phyloP scores from a whole-genome alignment of 2,113 vertebrate genomes.

The Macquaria ambigua region DNA sequence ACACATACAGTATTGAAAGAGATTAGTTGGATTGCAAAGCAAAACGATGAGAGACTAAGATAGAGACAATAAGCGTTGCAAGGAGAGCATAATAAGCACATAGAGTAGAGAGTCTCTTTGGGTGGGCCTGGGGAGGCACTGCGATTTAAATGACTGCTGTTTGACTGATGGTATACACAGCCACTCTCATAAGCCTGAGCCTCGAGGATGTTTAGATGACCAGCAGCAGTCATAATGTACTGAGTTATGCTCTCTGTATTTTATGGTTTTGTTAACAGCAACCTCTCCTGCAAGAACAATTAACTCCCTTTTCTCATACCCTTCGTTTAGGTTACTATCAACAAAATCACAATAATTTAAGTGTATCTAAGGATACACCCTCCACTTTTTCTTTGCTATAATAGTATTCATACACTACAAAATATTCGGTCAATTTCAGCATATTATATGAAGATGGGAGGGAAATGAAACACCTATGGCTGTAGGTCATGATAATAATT shows the following conservation, averaged over 20 bases:
- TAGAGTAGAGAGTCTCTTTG: conserved; percentile 65
- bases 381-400: conserved; percentile 3
- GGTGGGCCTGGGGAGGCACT: conserved; percentile 71
- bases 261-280: conserved; percentile 64
- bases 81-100: conserved; percentile 25
- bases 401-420: neutral
- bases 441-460: conserved; percentile 9
- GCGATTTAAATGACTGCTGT: conserved; percentile 73
- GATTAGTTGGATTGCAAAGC: conserved; percentile 10
- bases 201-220: conserved; percentile 77
- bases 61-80: conserved; percentile 5
- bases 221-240: conserved; percentile 65
- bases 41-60: neutral
- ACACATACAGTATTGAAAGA: neutral
- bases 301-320: neutral
- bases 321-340: conserved; percentile 16
- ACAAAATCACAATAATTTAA: conserved; percentile 33
- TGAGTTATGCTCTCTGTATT: conserved; percentile 59
- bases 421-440: conserved; percentile 9
- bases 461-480: conserved; percentile 41
- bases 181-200: conserved; percentile 57
- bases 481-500: conserved; percentile 13
- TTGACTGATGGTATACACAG: conserved; percentile 74
- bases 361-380: conserved; percentile 6
- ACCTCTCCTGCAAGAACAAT: conserved; percentile 17